Evolutionary conservation across 2,797 vertebrate genomes (phyloP).

Genomic region (Pipistrellus kuhlii): DNA sequence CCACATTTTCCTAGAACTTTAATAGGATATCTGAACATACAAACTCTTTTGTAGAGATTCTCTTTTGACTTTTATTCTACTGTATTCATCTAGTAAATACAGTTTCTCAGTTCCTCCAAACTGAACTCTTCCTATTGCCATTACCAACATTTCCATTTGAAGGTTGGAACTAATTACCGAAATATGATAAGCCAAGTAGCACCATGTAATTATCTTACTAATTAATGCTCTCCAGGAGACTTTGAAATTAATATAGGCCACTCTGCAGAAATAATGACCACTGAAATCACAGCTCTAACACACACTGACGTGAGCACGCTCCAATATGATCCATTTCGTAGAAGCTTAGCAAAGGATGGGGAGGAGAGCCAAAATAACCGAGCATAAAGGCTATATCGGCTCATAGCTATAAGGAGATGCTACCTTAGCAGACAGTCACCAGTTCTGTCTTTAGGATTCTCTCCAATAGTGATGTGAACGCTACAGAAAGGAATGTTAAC

Average conservation of each 20-base stretch:
- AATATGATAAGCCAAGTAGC: constrained; percentile 32
- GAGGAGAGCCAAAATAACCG: background rate
- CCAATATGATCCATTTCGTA: background rate
- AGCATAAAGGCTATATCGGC: background rate
- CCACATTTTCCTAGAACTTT: background rate
- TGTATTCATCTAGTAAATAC: background rate
- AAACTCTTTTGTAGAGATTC: background rate
- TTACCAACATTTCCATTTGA: constrained; percentile 28
- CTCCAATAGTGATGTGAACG: constrained; percentile 28
- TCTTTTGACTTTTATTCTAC: constrained; percentile 17
- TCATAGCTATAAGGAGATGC: background rate
- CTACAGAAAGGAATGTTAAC: constrained; percentile 59
- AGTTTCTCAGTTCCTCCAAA: background rate
- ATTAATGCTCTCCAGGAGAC: constrained; percentile 51
- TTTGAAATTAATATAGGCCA: background rate
- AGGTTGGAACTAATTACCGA: constrained; percentile 46
- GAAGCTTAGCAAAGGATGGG: background rate
- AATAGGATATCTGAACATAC: background rate
- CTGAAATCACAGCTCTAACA: background rate
- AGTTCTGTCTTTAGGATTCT: constrained; percentile 16
- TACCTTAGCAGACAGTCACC: background rate
- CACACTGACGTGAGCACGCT: background rate
- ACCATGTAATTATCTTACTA: constrained; percentile 47
- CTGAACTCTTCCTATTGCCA: constrained; percentile 3
- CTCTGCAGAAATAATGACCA: background rate